Evolutionary conservation across 2,888 invertebrate species (phyloP).

Genomic region (Biston stratarius): DNA sequence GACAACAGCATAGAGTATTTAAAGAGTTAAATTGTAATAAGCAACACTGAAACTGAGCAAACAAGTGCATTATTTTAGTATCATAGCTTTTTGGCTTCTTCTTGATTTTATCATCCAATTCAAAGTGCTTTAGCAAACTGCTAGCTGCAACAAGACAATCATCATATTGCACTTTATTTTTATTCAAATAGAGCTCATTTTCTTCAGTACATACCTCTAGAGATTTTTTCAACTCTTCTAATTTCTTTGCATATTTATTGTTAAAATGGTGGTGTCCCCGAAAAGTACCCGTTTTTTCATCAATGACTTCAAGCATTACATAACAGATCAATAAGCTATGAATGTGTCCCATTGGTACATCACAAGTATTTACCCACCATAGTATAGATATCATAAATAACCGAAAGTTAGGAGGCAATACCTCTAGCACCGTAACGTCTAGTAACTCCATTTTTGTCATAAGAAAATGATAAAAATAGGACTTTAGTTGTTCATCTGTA

Average conservation of each 20-base stretch:
- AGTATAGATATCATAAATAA: slow-evolving; percentile 85
- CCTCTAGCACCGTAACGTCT: slow-evolving; percentile 66
- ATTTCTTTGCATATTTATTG: slow-evolving; percentile 72
- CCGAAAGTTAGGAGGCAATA: slow-evolving; percentile 86
- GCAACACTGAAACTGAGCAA: slow-evolving; percentile 89
- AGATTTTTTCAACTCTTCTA: slow-evolving; percentile 64
- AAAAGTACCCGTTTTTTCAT: slow-evolving; percentile 85
- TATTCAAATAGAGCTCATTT: slow-evolving; percentile 71
- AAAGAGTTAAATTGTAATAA: slow-evolving; percentile 86
- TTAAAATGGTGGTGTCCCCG: slow-evolving; percentile 80
- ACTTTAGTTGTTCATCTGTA: slow-evolving; percentile 59
- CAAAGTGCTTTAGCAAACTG: slow-evolving; percentile 86
- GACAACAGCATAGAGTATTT: slow-evolving; percentile 88
- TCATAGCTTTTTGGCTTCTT: slow-evolving; percentile 86
- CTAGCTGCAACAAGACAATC: slow-evolving; percentile 87
- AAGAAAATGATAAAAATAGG: slow-evolving; percentile 81
- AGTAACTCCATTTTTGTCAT: slow-evolving; percentile 69
- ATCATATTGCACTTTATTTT: slow-evolving; percentile 81
- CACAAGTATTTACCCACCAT: slow-evolving; percentile 86
- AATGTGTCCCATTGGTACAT: slow-evolving; percentile 77
- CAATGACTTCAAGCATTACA: slow-evolving; percentile 86
- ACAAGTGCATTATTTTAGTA: slow-evolving; percentile 85
- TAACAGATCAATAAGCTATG: slow-evolving; percentile 87
- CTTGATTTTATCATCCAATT: slow-evolving; percentile 83
- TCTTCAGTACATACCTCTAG: slow-evolving; percentile 41